Evolutionary conservation across 1,140 invertebrate species (phyloP).

Genomic region (Whitmania pigra): DNA sequence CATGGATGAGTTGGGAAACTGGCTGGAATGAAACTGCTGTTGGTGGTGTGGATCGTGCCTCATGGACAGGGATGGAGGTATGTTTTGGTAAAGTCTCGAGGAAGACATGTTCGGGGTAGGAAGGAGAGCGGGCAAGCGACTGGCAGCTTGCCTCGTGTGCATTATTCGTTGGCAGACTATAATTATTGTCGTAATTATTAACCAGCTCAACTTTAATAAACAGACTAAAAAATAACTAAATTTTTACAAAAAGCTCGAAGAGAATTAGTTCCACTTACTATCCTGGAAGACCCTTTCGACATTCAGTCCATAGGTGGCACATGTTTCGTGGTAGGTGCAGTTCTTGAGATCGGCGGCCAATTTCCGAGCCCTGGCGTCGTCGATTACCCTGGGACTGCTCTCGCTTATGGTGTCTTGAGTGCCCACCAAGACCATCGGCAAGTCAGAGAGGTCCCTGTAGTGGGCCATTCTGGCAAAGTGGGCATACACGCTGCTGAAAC

Average conservation of each 20-base stretch:
- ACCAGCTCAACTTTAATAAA: constrained; percentile 27
- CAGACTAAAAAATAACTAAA: too few relatives aligned
- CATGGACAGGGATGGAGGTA: not conserved
- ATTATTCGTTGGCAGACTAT: constrained; percentile 33
- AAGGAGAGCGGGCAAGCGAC: not conserved
- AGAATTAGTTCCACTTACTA: constrained; percentile 56
- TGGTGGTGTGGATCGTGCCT: not conserved
- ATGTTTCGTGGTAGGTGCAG: constrained; percentile 93
- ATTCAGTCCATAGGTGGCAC: constrained; percentile 90
- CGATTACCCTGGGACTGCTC: constrained; percentile 81
- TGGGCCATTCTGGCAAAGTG: constrained; percentile 94
- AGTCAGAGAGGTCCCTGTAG: constrained; percentile 76
- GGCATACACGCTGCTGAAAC: constrained; percentile 82
- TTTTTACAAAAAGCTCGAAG: too few relatives aligned
- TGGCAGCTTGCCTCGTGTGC: not conserved
- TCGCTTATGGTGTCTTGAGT: constrained; percentile 96
- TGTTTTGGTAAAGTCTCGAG: not conserved
- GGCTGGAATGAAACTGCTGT: constrained; percentile 8
- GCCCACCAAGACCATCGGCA: constrained; percentile 89
- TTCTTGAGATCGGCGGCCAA: constrained; percentile 77
- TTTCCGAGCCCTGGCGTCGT: constrained; percentile 79
- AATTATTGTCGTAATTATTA: constrained; percentile 26
- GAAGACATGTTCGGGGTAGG: not conserved
- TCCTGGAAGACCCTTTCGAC: constrained; percentile 95
- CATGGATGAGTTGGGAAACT: not conserved